Conservation (phyloP, 2,888 invertebrate genomes). For the Spodoptera picta region DNA sequence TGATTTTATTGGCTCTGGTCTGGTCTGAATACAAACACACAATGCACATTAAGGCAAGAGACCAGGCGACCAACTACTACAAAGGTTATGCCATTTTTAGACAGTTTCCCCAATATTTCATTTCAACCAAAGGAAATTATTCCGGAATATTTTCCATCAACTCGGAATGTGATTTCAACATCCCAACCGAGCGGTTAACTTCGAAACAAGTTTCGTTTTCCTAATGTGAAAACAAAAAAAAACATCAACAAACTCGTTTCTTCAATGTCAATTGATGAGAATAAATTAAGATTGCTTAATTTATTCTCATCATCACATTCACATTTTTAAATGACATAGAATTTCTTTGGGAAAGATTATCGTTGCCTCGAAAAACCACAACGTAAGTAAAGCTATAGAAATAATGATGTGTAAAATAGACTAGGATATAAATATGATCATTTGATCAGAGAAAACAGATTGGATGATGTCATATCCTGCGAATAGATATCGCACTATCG, state of each 20-base stretch:
- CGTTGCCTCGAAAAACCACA: too few relatives aligned
- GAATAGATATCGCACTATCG: not conserved
- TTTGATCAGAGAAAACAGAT: not conserved
- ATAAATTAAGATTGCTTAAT: not conserved
- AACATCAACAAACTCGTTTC: slow-evolving; percentile 17
- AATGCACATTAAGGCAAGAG: not conserved
- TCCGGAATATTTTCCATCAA: too few relatives aligned
- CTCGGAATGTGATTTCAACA: too few relatives aligned
- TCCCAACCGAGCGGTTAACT: not conserved
- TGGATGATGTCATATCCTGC: not conserved
- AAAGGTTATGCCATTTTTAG: not conserved
- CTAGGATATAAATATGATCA: too few relatives aligned
- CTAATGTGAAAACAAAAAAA: slow-evolving; percentile 10
- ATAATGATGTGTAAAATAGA: too few relatives aligned
- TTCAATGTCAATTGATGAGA: slow-evolving; percentile 16
- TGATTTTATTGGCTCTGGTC: slow-evolving; percentile 1
- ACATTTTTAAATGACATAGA: not conserved
- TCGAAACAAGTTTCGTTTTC: slow-evolving; percentile 7
- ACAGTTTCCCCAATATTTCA: too few relatives aligned
- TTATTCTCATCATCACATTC: too few relatives aligned
- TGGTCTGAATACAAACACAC: not conserved
- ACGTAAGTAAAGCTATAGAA: too few relatives aligned
- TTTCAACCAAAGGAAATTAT: too few relatives aligned
- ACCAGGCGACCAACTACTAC: not conserved
- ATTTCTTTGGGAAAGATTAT: not conserved